A percentile compares a stretch with the other conserved stretches of the same genome.
These are phyloP conservation scores for Acheta domesticus DNA, from an alignment of 2,888 invertebrate genomes.

Conservation along the genomic window DNA sequence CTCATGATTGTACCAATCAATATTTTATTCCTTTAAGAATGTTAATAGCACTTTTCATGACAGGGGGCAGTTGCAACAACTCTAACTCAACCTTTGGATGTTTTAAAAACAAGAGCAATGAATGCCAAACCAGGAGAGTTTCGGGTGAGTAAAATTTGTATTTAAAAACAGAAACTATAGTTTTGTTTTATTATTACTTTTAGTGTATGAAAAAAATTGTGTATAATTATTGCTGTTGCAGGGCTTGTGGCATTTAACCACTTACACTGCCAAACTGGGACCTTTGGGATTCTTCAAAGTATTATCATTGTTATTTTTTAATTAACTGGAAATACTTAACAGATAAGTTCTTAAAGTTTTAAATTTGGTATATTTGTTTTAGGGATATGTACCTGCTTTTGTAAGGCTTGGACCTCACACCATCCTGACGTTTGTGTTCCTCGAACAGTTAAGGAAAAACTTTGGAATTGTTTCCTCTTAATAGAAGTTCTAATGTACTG, in stretches of 20 bases:
- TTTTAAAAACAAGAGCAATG: conserved; percentile 96
- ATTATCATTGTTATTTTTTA: conserved; percentile 31
- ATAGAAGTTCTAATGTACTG: no score
- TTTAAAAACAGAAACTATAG: not conserved
- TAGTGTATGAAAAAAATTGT: not conserved
- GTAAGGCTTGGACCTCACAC: conserved; percentile 96
- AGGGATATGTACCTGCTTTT: conserved; percentile 94
- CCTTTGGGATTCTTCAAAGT: conserved; percentile 91
- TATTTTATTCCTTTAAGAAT: no score
- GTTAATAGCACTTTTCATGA: no score
- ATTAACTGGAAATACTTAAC: not conserved
- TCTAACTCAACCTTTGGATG: conserved; percentile 94
- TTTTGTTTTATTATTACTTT: conserved; percentile 11
- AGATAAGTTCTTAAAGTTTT: not conserved
- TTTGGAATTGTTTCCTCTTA: conserved; percentile 24
- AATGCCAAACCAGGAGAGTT: conserved; percentile 93
- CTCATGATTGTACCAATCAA: no score
- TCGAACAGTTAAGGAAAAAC: conserved; percentile 79
- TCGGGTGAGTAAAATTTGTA: conserved; percentile 50
- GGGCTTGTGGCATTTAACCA: conserved; percentile 67
- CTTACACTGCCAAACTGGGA: conserved; percentile 81
- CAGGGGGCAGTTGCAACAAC: conserved; percentile 89
- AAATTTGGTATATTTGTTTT: conserved; percentile 40
- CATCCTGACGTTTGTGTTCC: conserved; percentile 89
- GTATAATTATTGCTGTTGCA: conserved; percentile 40